Percentiles rank a stretch among this genome's conserved stretches.
Evolutionary conservation across 2,113 vertebrate species (phyloP).

Genomic region (Lethenteron camtschaticum): DNA sequence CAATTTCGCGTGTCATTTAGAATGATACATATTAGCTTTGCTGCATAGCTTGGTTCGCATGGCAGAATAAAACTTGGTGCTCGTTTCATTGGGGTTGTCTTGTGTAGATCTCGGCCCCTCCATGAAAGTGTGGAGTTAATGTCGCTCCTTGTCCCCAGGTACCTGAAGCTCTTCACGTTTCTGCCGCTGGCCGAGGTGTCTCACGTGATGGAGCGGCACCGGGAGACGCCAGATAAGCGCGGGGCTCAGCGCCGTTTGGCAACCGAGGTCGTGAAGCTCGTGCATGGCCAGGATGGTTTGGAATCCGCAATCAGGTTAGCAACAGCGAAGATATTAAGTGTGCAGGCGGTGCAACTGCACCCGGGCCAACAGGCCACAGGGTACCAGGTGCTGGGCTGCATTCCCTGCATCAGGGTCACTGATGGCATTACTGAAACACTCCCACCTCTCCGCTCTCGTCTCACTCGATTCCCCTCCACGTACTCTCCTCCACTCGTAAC

Average conservation of each 20-base stretch:
- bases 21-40: neutral
- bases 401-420: too few relatives aligned
- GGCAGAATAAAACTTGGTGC: neutral
- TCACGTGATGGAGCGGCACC: slow-evolving; percentile 55
- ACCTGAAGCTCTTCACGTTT: slow-evolving; percentile 78
- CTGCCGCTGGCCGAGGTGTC: slow-evolving; percentile 58
- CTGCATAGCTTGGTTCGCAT: too few relatives aligned
- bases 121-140: too few relatives aligned
- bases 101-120: neutral
- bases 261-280: slow-evolving; percentile 78
- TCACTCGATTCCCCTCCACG: too few relatives aligned
- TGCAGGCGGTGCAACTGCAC: too few relatives aligned
- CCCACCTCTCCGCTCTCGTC: too few relatives aligned
- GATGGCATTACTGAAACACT: too few relatives aligned
- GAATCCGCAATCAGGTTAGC: slow-evolving; percentile 65
- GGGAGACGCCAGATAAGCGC: slow-evolving; percentile 46
- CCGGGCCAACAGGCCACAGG: too few relatives aligned
- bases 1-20: neutral
- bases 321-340: too few relatives aligned
- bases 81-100: slow-evolving; percentile 6
- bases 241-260: slow-evolving; percentile 67
- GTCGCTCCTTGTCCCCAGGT: slow-evolving; percentile 21
- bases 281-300: slow-evolving; percentile 69
- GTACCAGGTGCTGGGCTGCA: too few relatives aligned
- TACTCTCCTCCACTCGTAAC: too few relatives aligned